Percentiles rank a stretch among this genome's conserved stretches.
Conservation (phyloP, 2,113 vertebrate genomes). For the Lethenteron camtschaticum region DNA sequence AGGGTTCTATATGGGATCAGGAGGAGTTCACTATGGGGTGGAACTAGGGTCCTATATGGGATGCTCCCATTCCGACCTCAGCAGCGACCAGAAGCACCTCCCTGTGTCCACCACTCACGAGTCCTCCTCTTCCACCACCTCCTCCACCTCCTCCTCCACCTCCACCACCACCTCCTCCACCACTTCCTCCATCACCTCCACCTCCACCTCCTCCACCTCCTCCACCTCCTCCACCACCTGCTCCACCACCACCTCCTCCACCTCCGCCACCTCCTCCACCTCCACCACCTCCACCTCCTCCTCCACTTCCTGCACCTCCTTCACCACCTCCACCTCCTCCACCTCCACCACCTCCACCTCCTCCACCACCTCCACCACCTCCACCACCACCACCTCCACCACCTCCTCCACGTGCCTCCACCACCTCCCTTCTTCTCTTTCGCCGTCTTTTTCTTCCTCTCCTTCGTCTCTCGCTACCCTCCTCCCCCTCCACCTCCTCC, state of each 20-base stretch:
- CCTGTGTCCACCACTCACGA: not conserved
- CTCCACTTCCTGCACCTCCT: too few relatives aligned
- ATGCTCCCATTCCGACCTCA: too few relatives aligned
- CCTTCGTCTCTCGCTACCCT: not conserved
- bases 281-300: too few relatives aligned
- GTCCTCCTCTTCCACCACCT: not conserved
- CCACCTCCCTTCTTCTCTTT: not conserved
- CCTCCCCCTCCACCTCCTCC: fast-evolving
- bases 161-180: not conserved
- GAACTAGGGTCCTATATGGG: too few relatives aligned
- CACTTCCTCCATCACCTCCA: not conserved
- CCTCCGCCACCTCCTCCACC: not conserved
- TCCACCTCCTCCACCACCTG: not conserved
- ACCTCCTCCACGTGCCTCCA: not conserved
- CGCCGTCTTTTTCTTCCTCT: not conserved
- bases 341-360: not conserved
- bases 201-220: not conserved
- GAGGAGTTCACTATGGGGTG: too few relatives aligned
- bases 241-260: not conserved
- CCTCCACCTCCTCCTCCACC: not conserved
- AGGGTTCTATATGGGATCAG: too few relatives aligned
- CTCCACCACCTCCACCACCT: not conserved
- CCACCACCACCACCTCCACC: not conserved
- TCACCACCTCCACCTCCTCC: too few relatives aligned
- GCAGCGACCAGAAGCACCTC: too few relatives aligned